These are phyloP conservation scores for Polia nebulosa DNA, from an alignment of 2,888 invertebrate genomes.

Conservation along the genomic window DNA sequence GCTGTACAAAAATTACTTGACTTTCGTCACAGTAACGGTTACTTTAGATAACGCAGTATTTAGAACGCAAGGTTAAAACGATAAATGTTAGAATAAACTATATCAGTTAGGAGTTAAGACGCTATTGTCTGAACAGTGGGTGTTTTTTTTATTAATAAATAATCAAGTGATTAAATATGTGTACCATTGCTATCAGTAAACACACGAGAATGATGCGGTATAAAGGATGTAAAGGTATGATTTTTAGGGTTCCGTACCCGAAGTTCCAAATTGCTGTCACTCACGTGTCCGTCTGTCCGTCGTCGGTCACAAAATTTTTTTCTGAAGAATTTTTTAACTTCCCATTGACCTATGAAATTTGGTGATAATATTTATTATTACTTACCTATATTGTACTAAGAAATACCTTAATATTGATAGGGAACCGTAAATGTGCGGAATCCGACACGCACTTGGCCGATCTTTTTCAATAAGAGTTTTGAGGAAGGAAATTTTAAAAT, in stretches of 20 bases:
- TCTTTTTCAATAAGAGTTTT: neutral
- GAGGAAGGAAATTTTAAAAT: too few species aligned
- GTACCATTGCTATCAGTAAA: constrained; percentile 53
- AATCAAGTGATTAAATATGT: constrained; percentile 43
- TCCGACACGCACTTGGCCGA: too few species aligned
- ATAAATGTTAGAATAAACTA: constrained; percentile 31
- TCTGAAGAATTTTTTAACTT: too few species aligned
- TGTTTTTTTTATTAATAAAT: constrained; percentile 12
- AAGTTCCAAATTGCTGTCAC: too few species aligned
- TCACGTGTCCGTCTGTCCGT: too few species aligned
- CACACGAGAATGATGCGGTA: constrained; percentile 25
- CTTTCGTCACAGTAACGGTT: constrained; percentile 48
- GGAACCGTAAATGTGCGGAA: too few species aligned
- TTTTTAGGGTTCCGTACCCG: too few species aligned
- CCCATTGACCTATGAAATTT: too few species aligned
- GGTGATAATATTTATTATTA: too few species aligned
- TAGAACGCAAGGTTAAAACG: constrained; percentile 35
- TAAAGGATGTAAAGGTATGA: constrained; percentile 36
- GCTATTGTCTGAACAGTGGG: constrained; percentile 9
- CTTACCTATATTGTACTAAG: too few species aligned
- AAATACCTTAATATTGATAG: too few species aligned
- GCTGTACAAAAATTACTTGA: constrained; percentile 10
- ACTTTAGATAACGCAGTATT: constrained; percentile 37
- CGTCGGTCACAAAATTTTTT: too few species aligned
- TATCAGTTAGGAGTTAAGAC: constrained; percentile 44